Conservation (phyloP, 1,140 invertebrate genomes). For the Drosophila fuyamai region DNA sequence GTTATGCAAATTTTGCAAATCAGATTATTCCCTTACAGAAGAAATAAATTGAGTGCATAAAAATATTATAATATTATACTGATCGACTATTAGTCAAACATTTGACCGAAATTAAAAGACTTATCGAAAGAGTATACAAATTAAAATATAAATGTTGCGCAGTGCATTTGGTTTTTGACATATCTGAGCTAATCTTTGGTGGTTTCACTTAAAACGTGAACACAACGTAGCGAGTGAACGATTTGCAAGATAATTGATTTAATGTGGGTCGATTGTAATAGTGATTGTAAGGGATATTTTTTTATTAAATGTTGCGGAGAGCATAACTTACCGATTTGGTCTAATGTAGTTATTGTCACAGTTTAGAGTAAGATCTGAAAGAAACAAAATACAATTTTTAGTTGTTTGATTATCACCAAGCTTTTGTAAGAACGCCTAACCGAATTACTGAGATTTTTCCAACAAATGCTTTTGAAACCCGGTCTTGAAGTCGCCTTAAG, state of each 20-base stretch:
- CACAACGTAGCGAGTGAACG: slow-evolving; percentile 19
- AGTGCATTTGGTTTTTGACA: slow-evolving; percentile 2
- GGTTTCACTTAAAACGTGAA: slow-evolving; percentile 13
- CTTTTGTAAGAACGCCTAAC: background rate
- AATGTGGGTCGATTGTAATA: background rate
- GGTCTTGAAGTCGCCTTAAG: slow-evolving; percentile 8
- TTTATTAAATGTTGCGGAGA: too few relatives aligned
- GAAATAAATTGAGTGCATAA: too few relatives aligned
- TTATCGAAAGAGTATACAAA: background rate
- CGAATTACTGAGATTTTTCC: background rate
- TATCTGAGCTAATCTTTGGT: background rate
- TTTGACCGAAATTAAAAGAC: too few relatives aligned
- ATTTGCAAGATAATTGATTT: background rate
- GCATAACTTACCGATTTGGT: slow-evolving; percentile 41
- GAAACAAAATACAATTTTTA: background rate
- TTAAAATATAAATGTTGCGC: slow-evolving; percentile 32
- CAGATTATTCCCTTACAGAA: too few relatives aligned
- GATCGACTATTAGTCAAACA: too few relatives aligned
- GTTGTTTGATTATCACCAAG: background rate
- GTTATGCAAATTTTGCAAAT: too few relatives aligned
- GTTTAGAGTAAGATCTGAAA: slow-evolving; percentile 44
- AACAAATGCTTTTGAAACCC: slow-evolving; percentile 1
- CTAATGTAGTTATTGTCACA: slow-evolving; percentile 60
- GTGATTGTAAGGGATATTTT: background rate
- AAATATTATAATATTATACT: too few relatives aligned